Evolutionary conservation across 1,140 invertebrate species (phyloP), one percentile per base, ranked within the genome.

Genomic region (Orchesella cincta): DNA sequence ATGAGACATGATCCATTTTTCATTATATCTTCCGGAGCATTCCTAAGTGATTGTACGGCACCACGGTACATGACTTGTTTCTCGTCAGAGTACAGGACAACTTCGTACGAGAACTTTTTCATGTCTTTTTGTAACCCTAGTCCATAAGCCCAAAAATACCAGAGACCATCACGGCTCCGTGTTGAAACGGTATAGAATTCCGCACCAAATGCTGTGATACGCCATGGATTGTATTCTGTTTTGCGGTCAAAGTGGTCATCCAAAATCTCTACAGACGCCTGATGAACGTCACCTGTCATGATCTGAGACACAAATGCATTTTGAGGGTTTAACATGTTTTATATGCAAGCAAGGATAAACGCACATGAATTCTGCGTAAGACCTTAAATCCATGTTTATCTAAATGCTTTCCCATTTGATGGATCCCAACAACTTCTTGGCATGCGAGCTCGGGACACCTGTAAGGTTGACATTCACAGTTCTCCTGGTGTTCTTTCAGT

Each of bases 311-410:
- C 31, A 73, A 35, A 1, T 46, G 31, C 18, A 73, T 46, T 8
- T 46, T 46, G 18, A 46, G 39, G 18, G 18, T 46, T 46, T 46
- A 46, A 46, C 39, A 46, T 46, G 5, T 46, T 46, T 46, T 46
- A 18, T n/a, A n/a, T n/a, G 39, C 5, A 46, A 46, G 18, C 39
- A 5, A 46, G 39, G 18, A n/a, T n/a, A n/a, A n/a, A n/a, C n/a
- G n/a, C n/a, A n/a, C n/a, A n/a, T n/a, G n/a, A n/a, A n/a, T n/a
- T n/a, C 20, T 46, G 39, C 39, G 39, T 12, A 46, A 46, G 8
- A 76, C 75, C 29, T 76, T 36, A 29, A 76, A 76, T 16, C 75
- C 75, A 76, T 76, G 75, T 26, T 71, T 70, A 31, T 76, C 75
- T 34, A 76, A 71, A 34, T 76, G 75, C n/a, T 51, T 28, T 18